Evolutionary conservation across 2,113 vertebrate genomes (phyloP), one percentile per base, ranked within the genome.

Genomic region (Tragelaphus imberbis): DNA sequence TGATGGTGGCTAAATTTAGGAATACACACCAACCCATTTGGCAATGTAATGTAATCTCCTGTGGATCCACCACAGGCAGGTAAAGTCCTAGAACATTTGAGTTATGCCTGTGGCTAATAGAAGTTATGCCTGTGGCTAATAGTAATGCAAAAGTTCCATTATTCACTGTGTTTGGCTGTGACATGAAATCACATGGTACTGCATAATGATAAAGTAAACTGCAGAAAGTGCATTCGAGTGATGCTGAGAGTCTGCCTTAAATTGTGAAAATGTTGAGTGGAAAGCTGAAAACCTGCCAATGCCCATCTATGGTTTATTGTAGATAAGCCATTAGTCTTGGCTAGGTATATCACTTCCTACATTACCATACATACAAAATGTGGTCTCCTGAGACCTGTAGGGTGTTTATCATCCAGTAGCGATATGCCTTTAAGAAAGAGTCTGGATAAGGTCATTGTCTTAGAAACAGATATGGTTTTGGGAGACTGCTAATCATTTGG

Each of bases 271-370:
- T 96, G 95, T 96, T 97, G 92, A 97, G 97, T 97, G 90, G 95
- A 94, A 95, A 97, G 63, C 90, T 98, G 96, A 95, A 97, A 65
- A 97, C 93, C 88, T 97, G 97, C 95, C 95, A 97, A 58, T 77
- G 81, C 84, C 95, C 77, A 97, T 92, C 96, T 84, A 36, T 85
- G 97, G 58, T 86, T 97, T 94, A 82, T 40, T 97, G 89, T 75
- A 98, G 95, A 93, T 93, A 98, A 98, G 97, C 88, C 80, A 97
- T 75, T 94, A 90, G 63, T 91, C 97, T 96, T 97, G 95, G 94
- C 49, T 68, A 89, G 58, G 89, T 89, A 86, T 88, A 65, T 88
- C 82, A 88, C 77, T 97, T 94, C 53, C 55, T 96, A 68, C 75
- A 92, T 93, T 90, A 97, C 44, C 16, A 13, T 33, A 53, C 77